phyloP scores from a whole-genome alignment of 2,888 invertebrate genomes.

The Endotricha flammealis region DNA sequence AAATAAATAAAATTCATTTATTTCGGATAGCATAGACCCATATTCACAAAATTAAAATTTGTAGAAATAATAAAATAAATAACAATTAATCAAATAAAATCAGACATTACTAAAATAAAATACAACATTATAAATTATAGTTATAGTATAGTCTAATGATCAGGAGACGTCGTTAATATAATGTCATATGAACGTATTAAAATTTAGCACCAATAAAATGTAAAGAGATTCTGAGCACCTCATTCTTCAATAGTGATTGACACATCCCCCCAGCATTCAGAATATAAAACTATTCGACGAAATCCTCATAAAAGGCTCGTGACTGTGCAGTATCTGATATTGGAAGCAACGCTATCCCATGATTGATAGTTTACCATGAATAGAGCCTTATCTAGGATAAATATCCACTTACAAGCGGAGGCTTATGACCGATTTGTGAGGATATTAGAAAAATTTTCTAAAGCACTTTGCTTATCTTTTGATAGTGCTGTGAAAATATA shows the following conservation, averaged over 20 bases:
- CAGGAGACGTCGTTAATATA: too few relatives aligned
- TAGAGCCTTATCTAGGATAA: slow-evolving; percentile 51
- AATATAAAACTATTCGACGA: slow-evolving; percentile 36
- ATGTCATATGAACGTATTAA: too few relatives aligned
- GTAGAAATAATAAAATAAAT: too few relatives aligned
- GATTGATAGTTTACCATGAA: slow-evolving; percentile 70
- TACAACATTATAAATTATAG: too few relatives aligned
- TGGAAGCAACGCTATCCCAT: slow-evolving; percentile 67
- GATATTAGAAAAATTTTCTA: slow-evolving; percentile 32
- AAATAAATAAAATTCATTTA: too few relatives aligned
- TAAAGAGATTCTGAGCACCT: neutral
- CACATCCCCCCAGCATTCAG: slow-evolving; percentile 28
- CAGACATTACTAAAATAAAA: too few relatives aligned
- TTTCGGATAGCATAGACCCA: too few relatives aligned
- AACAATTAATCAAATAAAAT: too few relatives aligned
- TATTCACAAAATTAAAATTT: too few relatives aligned
- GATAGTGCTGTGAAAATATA: neutral
- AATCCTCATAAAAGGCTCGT: slow-evolving; percentile 53
- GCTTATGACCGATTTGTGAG: slow-evolving; percentile 59
- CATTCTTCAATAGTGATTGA: slow-evolving; percentile 31
- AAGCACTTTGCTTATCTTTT: slow-evolving; percentile 6
- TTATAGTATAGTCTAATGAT: too few relatives aligned
- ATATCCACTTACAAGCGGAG: slow-evolving; percentile 35
- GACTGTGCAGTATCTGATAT: slow-evolving; percentile 65
- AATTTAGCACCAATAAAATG: neutral